Conservation (phyloP, 2,797 vertebrate genomes). For the Carcharodon carcharias region DNA sequence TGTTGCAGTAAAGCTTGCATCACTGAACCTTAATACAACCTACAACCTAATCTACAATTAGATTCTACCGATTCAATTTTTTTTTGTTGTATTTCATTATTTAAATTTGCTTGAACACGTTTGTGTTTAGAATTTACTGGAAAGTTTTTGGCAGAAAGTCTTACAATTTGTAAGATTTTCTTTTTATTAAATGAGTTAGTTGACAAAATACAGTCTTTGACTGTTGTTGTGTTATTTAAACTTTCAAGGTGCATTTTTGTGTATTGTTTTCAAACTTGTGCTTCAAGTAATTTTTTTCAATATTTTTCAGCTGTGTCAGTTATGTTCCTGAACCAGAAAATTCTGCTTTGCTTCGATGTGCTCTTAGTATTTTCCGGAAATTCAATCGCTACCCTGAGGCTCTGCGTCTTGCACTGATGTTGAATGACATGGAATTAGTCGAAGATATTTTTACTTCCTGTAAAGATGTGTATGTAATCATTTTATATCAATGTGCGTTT, state of each 20-base stretch:
- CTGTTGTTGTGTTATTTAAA: background rate
- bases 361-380: slow-evolving; percentile 90
- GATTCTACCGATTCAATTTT: background rate
- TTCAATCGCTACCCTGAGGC: slow-evolving; percentile 93
- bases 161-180: no score
- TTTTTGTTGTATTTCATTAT: background rate
- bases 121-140: background rate
- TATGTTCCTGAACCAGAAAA: slow-evolving; percentile 96
- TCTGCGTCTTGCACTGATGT: slow-evolving; percentile 88
- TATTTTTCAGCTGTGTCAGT: slow-evolving; percentile 77
- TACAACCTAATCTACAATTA: background rate
- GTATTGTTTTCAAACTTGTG: background rate
- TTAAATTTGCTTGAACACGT: background rate
- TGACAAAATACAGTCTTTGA: background rate
- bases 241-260: background rate
- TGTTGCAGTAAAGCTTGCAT: background rate
- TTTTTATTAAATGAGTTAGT: no score
- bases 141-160: background rate
- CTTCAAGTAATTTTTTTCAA: slow-evolving; percentile 10
- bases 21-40: background rate
- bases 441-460: slow-evolving; percentile 98
- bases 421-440: slow-evolving; percentile 91
- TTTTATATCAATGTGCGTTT: background rate
- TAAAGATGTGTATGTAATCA: slow-evolving; percentile 82
- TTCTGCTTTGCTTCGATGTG: slow-evolving; percentile 82